Conservation (phyloP, 2,113 vertebrate genomes). For the Eonycteris spelaea region DNA sequence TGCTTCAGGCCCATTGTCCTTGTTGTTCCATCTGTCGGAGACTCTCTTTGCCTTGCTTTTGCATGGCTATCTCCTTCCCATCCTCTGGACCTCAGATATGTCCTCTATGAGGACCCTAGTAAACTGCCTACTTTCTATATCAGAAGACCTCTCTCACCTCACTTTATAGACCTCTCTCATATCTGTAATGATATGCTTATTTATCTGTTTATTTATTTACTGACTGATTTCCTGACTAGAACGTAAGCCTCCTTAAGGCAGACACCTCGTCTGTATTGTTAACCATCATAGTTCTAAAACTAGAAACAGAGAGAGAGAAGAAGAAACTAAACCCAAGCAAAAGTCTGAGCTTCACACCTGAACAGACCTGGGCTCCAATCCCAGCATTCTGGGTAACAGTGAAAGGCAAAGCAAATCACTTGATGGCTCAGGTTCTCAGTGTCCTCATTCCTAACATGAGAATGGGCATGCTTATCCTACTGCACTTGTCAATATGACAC, state of each 20-base stretch:
- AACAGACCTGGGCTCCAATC: neutral
- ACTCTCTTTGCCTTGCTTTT: neutral
- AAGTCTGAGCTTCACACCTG: neutral
- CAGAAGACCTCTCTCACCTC: neutral
- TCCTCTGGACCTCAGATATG: neutral
- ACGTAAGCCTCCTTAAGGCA: neutral
- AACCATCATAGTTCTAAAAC: neutral
- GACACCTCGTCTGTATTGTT: neutral
- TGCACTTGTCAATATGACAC: neutral
- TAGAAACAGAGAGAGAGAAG: neutral
- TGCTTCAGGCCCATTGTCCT: neutral
- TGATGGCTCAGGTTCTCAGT: fast-evolving
- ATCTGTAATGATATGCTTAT: neutral
- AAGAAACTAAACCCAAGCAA: neutral
- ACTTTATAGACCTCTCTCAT: neutral
- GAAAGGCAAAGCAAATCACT: neutral
- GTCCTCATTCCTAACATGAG: neutral
- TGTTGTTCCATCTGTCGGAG: neutral
- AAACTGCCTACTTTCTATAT: neutral
- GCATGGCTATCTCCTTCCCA: neutral
- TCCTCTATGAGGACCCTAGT: neutral
- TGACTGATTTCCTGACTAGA: neutral
- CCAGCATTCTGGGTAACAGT: neutral
- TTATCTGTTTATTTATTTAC: neutral
- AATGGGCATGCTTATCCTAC: neutral